A percentile compares a stretch with the other conserved stretches of the same genome.
Evolutionary conservation across 2,888 invertebrate species (phyloP).

Genomic region (Andricus quercusramuli): DNA sequence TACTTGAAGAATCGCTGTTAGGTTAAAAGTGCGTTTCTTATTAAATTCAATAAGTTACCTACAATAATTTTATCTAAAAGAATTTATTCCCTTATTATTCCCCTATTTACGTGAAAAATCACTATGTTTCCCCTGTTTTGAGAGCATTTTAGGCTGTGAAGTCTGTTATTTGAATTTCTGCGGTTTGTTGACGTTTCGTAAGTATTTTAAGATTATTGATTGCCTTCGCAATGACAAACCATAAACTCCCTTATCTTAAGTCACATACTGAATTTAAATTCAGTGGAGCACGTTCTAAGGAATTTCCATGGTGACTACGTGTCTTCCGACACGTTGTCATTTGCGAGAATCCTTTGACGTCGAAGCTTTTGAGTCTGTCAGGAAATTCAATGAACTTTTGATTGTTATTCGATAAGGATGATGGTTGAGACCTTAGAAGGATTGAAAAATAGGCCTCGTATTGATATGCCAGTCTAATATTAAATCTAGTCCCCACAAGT

Average conservation of each 20-base stretch:
- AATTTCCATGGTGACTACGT: constrained; percentile 52
- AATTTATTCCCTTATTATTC: no score
- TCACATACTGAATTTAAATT: constrained; percentile 47
- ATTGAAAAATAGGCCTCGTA: not conserved
- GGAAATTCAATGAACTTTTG: constrained; percentile 21
- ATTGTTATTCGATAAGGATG: constrained; percentile 25
- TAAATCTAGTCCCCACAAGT: not conserved
- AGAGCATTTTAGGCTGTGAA: no score
- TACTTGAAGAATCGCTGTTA: no score
- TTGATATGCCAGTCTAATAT: not conserved
- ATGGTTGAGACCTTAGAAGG: not conserved
- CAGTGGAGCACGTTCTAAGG: constrained; percentile 39
- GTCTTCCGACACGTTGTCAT: constrained; percentile 48
- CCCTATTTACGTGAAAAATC: no score
- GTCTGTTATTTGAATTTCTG: not conserved
- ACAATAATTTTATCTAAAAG: no score
- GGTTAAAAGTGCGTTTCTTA: no score
- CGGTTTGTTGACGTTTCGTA: not conserved
- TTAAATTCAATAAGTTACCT: no score
- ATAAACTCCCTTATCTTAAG: constrained; percentile 28
- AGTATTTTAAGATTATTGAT: constrained; percentile 12
- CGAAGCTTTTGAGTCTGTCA: constrained; percentile 13
- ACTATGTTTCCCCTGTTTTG: no score
- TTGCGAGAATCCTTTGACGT: constrained; percentile 24
- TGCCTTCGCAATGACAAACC: not conserved